Base-by-base conservation (phyloP, 2,113 vertebrate species). In the Tauraco erythrolophus region DNA sequence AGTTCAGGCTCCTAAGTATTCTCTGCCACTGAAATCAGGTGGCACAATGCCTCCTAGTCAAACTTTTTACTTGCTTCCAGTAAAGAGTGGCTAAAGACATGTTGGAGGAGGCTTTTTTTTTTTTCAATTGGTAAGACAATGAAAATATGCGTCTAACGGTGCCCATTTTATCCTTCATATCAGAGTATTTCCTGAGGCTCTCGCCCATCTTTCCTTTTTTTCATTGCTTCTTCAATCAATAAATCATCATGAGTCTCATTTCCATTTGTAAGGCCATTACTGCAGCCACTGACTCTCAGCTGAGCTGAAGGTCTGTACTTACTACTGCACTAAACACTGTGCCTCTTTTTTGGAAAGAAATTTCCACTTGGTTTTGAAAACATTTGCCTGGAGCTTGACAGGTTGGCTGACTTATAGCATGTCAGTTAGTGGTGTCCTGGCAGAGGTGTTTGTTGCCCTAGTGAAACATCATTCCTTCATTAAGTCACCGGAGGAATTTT, bases 181-280 rank as follows among this genome's bases (percentile, higher is more conserved):
- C 65, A 57, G 64, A 85, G 80, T 43, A 39, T 88, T 96, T 95
- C 94, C 94, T 70, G 65, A 71, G 62, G 65, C 76, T 88, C 41
- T 83, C 78, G 77, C 70, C 77, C 97, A 88, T 66, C 62, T 92
- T 92, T 65, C 71, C 71, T 94, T 96, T 93, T 72, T 82, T 91
- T 96, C 80, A 58, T 50, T 79, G 54, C 43, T 81, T 60, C 85
- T 92, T 85, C 87, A 89, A 81, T 83, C 62, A 89, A 87, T 96
- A 96, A 94, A 95, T 92, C 89, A 83, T 94, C 87, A 70, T 3
- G 5, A 78, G 78, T 79, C 80, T 76, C 64, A 91, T 95, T 94
- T 95, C 77, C 89, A 88, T 89, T 81, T 96, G 5, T 50, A 88
- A 94, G 71, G 60, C 82, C 74, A 88, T 95, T 91, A 92, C 58